Base-by-base conservation (phyloP, 2,888 invertebrate genomes). In the Dynastes tityus region DNA sequence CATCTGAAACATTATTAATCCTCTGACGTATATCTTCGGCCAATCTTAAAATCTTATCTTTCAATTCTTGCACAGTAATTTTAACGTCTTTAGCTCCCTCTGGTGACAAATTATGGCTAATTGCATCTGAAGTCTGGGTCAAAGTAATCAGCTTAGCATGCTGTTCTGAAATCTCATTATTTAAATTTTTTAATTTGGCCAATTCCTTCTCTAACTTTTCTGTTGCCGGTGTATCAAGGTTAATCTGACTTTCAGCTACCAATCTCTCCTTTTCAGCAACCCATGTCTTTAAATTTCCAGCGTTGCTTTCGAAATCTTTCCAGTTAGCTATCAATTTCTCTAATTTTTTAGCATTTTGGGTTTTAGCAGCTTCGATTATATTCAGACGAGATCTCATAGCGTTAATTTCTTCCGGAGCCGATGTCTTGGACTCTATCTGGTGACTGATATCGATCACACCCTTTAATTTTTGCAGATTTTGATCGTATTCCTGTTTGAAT, bases 81-180 rank as follows among this genome's bases (percentile, higher is more conserved):
- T 95, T 96, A 0, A 97, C 87, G 9, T 92, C 88, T 1, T 90
- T 90, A 0, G 94, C 94, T 4, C 96, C 96, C 87, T 97, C 96
- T 0, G 95, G 92, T 55, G 95, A 93, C 71, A 97, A 90, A 81
- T 92, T 92, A 83, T 95, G 93, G 79, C 94, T 93, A 29, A 97
- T 94, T 78, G 93, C 93, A 86, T 97, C 97, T 81, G 94, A 94
- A 65, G 92, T 92, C 87, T 96, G 96, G 0, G 95, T 95, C 63
- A 97, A 87, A 0, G 93, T 91, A 58, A 96, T 94, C 64, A 97
- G 89, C 87, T 95, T 95, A 0, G 95, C 94, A 88, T 96, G 95
- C 84, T 96, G 96, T 85, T 95, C 95, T 0, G 95, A 94, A 82
- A 97, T 93, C 86, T 96, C 96, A 84, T 96, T 95, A 82, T 95